Evolutionary conservation across 2,113 vertebrate species (phyloP).

Genomic region (Bubo blakistoni): DNA sequence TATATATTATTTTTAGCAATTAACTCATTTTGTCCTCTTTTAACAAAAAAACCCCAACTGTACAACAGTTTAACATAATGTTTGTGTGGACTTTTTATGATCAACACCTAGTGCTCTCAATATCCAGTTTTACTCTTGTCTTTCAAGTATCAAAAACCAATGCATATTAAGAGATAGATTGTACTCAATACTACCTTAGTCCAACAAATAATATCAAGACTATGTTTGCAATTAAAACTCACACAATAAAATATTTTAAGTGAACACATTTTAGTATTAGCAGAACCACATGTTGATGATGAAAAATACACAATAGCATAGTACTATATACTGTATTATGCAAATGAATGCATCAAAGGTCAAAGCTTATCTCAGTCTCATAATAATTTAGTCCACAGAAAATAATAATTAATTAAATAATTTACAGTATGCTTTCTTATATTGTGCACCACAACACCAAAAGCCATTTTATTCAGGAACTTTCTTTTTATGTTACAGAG

Average conservation of each 20-base stretch:
- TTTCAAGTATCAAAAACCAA: not conserved
- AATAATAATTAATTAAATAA: too few species aligned
- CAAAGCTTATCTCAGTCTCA: not conserved
- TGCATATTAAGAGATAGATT: not conserved
- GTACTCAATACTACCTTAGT: not conserved
- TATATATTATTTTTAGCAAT: not conserved
- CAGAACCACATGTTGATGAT: not conserved
- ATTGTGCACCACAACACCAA: not conserved
- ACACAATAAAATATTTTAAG: not conserved
- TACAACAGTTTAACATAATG: not conserved
- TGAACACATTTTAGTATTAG: not conserved
- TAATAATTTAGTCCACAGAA: not conserved
- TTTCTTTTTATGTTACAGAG: not conserved
- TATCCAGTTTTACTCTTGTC: not conserved
- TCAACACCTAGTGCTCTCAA: not conserved
- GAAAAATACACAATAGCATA: not conserved
- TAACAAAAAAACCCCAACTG: not conserved
- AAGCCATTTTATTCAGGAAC: not conserved
- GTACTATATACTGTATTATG: not conserved
- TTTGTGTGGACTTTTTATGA: not conserved
- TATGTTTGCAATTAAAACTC: not conserved
- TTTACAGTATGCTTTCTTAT: not conserved
- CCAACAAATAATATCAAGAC: not conserved
- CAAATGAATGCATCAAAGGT: not conserved
- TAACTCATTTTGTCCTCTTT: not conserved